A percentile compares a stretch with the other conserved stretches of the same genome.
Evolutionary conservation across 2,113 vertebrate species (phyloP).

Genomic region (Mola mola): DNA sequence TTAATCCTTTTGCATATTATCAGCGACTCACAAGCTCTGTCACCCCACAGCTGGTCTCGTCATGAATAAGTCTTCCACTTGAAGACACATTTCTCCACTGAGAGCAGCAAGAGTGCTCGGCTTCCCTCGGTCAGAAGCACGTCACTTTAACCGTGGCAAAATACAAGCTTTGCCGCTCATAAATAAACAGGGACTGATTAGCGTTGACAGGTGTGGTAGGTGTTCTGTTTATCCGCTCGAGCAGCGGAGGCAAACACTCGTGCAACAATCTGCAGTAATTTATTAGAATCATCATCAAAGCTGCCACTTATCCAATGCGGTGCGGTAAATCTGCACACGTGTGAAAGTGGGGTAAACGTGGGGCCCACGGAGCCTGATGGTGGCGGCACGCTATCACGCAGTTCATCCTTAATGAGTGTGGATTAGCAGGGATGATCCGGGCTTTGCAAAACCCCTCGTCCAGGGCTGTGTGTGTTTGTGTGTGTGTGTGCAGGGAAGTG

Average conservation of each 20-base stretch:
- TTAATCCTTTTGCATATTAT: slow-evolving; percentile 51
- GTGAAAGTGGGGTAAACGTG: slow-evolving; percentile 60
- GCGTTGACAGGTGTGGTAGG: slow-evolving; percentile 44
- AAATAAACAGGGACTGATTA: slow-evolving; percentile 52
- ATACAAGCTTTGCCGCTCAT: slow-evolving; percentile 52
- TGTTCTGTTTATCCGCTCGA: slow-evolving; percentile 56
- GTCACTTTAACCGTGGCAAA: slow-evolving; percentile 7
- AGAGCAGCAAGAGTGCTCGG: slow-evolving; percentile 8
- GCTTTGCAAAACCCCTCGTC: slow-evolving; percentile 79
- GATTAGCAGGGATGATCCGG: slow-evolving; percentile 85
- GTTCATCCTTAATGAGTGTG: slow-evolving; percentile 84
- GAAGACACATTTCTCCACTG: slow-evolving; percentile 12
- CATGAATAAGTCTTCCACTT: slow-evolving; percentile 26
- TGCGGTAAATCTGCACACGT: background rate
- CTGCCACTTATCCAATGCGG: slow-evolving; percentile 61
- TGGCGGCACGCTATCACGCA: slow-evolving; percentile 77
- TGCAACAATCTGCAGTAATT: slow-evolving; percentile 63
- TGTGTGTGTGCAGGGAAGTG: slow-evolving; percentile 1
- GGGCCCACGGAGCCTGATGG: slow-evolving; percentile 31
- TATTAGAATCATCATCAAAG: slow-evolving; percentile 75
- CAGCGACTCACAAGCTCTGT: slow-evolving; percentile 37
- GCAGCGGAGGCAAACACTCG: slow-evolving; percentile 29
- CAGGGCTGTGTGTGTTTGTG: slow-evolving; percentile 35
- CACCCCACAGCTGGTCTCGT: slow-evolving; percentile 32
- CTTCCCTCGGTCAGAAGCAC: slow-evolving; percentile 25